Percentiles rank a stretch among this genome's conserved stretches.
Evolutionary conservation across 2,113 vertebrate genomes (phyloP).

Genomic region (Barnardius zonarius): DNA sequence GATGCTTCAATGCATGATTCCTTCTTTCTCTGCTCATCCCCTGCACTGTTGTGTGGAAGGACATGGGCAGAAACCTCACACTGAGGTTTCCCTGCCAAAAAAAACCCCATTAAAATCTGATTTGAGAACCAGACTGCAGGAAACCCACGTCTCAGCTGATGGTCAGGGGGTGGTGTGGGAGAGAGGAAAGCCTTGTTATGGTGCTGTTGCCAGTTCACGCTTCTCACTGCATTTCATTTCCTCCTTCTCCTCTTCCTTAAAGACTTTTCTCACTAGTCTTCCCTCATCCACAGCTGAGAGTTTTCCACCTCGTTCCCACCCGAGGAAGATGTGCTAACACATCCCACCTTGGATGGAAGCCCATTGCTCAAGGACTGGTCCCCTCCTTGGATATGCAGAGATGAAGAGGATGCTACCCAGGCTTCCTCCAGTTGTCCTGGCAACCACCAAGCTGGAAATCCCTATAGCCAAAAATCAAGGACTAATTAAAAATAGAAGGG

Average conservation of each 20-base stretch:
- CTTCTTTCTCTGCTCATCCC: not conserved
- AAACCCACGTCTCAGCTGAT: not conserved
- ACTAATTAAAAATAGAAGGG: not conserved
- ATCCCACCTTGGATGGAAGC: not conserved
- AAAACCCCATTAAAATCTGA: not conserved
- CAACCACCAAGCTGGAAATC: not conserved
- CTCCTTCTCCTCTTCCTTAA: not conserved
- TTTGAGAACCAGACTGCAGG: not conserved
- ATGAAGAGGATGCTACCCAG: not conserved
- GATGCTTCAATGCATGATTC: not conserved
- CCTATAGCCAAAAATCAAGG: not conserved
- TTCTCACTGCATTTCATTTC: not conserved
- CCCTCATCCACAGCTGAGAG: not conserved
- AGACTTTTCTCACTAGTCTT: not conserved
- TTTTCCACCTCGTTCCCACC: not conserved
- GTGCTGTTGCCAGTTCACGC: not conserved
- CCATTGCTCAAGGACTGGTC: not conserved
- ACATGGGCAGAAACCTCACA: not conserved
- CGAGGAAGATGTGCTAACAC: not conserved
- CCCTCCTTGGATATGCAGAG: accelerated
- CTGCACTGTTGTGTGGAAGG: accelerated
- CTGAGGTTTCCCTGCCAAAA: not conserved
- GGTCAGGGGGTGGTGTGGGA: not conserved
- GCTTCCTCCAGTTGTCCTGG: not conserved
- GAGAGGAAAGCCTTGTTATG: not conserved